Base-by-base conservation (phyloP, 2,888 invertebrate genomes). In the Eubasilissa splendida region DNA sequence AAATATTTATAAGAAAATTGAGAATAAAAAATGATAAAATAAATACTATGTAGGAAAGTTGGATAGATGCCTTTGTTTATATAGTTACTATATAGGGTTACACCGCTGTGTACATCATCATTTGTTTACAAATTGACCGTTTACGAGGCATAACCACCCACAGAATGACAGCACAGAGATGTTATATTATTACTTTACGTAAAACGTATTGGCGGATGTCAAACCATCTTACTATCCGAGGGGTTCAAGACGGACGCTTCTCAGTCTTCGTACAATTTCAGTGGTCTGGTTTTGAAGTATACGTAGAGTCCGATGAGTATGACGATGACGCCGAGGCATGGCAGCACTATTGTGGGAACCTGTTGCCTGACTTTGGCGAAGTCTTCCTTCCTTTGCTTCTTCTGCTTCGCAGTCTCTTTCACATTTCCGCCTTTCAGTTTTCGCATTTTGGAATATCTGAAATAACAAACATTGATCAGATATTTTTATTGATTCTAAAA, bases 321-420 rank as follows among this genome's bases (percentile, higher is more conserved):
- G 84, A 94, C 93, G 84, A 96, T 90, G 52, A 93, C 93, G 71
- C 91, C 93, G 83, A 95, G 86, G 77, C 94, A 93, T 7, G 96
- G 96, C 85, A 95, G 87, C 81, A 94, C 97, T 81, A 96, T 89
- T 1, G 95, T 95, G 86, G 93, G 93, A n/a, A 95, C 91, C 86
- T 95, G 94, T 86, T 94, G 94, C 85, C 96, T 94, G 86, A 93
- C 94, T 87, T 94, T 94, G 9, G 94, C 90, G 86, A 96, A 96
- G 84, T 96, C 96, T 88, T 95, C 94, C 88, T 95, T 96, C 56
- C 97, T 93, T 86, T 96, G 95, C 85, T 94, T 94, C 87, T 95
- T 96, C 88, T 96, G 96, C 87, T 93, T 94, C 11, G 94, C 94
- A 0, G 94, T 95, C 89, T 96, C 96, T 89, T 96, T 96, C 68